Conservation (phyloP, 2,113 vertebrate genomes). For the Grammomys dolichurus region DNA sequence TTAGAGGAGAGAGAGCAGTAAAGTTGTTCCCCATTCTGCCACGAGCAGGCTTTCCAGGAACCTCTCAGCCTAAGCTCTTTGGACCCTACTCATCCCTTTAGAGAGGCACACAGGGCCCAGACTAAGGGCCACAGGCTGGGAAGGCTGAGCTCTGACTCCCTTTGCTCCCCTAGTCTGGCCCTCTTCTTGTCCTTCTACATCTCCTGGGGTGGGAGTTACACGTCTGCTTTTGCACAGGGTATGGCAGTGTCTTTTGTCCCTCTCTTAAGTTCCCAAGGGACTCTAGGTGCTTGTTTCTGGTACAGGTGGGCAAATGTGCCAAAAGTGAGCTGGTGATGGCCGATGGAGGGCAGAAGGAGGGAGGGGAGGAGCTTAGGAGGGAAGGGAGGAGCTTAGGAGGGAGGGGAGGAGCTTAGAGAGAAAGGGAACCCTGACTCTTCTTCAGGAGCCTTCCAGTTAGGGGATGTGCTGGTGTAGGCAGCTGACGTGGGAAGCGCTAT, state of each 20-base stretch:
- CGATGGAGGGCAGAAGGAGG: not conserved
- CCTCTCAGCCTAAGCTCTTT: not conserved
- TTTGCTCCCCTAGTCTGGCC: not conserved
- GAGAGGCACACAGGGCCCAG: not conserved
- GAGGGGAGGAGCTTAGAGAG: not conserved
- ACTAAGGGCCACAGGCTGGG: not conserved
- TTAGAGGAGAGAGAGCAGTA: conserved; percentile 57
- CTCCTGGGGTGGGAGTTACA: not conserved
- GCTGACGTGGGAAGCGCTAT: not conserved
- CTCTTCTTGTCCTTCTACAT: not conserved
- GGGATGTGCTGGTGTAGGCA: not conserved
- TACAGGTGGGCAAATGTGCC: not conserved
- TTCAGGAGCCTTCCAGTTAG: not conserved
- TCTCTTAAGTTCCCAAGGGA: not conserved
- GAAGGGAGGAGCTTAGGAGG: not conserved
- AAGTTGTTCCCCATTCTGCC: not conserved
- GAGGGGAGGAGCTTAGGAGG: not conserved
- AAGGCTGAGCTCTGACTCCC: not conserved
- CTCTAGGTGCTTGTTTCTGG: not conserved
- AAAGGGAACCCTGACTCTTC: not conserved
- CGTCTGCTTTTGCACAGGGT: not conserved
- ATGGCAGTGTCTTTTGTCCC: not conserved
- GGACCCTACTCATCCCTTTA: not conserved
- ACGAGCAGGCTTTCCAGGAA: not conserved
- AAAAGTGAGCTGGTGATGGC: not conserved